Evolutionary conservation across 2,888 invertebrate genomes (phyloP), one percentile per base, ranked within the genome.

Genomic region (Ecdyonurus torrentis): DNA sequence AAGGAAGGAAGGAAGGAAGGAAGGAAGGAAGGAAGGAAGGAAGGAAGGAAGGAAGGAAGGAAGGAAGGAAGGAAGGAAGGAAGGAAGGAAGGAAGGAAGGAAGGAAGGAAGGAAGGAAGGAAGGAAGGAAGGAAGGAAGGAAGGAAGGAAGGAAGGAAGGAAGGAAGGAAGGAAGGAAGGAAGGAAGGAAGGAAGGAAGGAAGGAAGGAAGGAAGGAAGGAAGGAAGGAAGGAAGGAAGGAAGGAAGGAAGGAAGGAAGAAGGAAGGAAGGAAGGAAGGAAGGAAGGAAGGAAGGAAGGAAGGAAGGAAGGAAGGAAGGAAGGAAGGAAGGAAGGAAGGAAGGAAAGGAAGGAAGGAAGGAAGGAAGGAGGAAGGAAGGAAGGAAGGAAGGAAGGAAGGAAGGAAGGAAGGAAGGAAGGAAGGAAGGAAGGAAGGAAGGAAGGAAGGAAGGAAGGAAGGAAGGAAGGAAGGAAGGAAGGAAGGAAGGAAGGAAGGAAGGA

Each of bases 231-330:
- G 15, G 15, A 15, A 50, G 22, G 20, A 55, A 7, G 19, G n/a
- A 23, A 53, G 23, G 18, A 18, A 24, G 10, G 55, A 58, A 20
- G 23, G 59, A 50, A 20, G 25, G 52, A 24, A 64, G 24, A 19
- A 60, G 58, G 58, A 55, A 25, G 19, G 22, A 18, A 53, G 37
- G 24, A 50, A 25, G 61, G 15, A 25, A 53, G 53, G 50, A 20
- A n/a, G 25, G 50, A 61, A 15, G 25, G 60, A 19, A 22, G 52
- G 62, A 61, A 59, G 58, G 19, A 23, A 65, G 61, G 52, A 25
- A 50, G 62, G 52, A 58, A 52, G 25, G 55, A 58, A 62, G 63
- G 64, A 64, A 65, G 65, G 62, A 65, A 64, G 65, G 66, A 53
- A 50, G 18, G 23, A 53, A 61, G 62, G 59, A 60, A 52, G 61